A percentile compares a stretch with the other conserved stretches of the same genome.
Conservation (phyloP, 23 tunicate genomes). For the Trididemnum nubilum region DNA sequence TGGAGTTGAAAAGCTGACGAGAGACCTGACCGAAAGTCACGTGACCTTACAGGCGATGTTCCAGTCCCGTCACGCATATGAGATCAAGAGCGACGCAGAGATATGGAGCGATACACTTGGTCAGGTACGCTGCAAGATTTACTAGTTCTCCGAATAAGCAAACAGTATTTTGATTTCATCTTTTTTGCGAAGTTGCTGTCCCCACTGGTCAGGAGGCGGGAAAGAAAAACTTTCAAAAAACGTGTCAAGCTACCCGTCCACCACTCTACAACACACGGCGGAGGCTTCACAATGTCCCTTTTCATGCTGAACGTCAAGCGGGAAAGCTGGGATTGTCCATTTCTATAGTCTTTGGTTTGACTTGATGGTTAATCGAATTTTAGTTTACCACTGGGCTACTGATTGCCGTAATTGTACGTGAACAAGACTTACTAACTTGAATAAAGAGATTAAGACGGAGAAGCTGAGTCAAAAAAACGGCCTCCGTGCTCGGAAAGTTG, state of each 20-base stretch:
- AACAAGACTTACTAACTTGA: too few species aligned
- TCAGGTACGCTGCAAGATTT: conserved; percentile 62
- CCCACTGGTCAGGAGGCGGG: too few species aligned
- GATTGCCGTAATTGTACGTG: too few species aligned
- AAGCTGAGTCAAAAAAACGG: too few species aligned
- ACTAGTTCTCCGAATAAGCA: neutral
- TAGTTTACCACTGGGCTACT: too few species aligned
- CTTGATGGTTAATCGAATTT: neutral
- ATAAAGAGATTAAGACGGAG: too few species aligned
- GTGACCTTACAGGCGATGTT: conserved; percentile 82
- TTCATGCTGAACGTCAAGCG: neutral
- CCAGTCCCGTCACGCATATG: conserved; percentile 80
- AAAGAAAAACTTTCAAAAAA: too few species aligned
- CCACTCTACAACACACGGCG: too few species aligned
- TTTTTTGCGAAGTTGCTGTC: too few species aligned
- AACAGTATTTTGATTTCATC: neutral
- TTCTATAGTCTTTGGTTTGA: neutral
- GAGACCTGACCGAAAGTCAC: conserved; percentile 83
- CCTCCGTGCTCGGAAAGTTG: too few species aligned
- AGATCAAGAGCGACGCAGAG: conserved; percentile 81
- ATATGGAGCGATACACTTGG: conserved; percentile 88
- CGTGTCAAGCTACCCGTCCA: too few species aligned
- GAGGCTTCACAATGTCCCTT: neutral
- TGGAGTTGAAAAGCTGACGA: conserved; percentile 51
- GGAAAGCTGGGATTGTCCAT: neutral